Percentiles rank a stretch among this genome's conserved stretches.
Evolutionary conservation across 2,113 vertebrate species (phyloP).

Genomic region (Rhineura floridana): DNA sequence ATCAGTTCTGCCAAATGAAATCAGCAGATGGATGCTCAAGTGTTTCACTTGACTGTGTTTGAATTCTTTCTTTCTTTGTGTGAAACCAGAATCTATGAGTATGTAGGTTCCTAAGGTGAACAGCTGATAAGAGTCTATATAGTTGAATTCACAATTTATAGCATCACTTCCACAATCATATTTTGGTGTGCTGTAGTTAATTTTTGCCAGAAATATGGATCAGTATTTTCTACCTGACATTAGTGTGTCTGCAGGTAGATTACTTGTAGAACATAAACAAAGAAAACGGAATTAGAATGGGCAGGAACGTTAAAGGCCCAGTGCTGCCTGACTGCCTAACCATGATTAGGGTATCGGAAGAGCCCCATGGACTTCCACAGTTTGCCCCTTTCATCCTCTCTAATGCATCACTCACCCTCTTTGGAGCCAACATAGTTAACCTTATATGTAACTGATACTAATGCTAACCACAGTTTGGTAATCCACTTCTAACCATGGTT

Average conservation of each 20-base stretch:
- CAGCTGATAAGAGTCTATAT: constrained; percentile 37
- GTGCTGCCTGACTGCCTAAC: neutral
- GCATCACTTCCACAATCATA: neutral
- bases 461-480: too few relatives aligned
- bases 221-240: neutral
- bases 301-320: neutral
- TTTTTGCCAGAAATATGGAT: neutral
- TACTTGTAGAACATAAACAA: constrained; percentile 1
- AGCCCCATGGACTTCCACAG: too few relatives aligned
- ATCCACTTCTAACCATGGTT: too few relatives aligned
- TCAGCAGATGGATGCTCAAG: constrained; percentile 2
- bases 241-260: neutral
- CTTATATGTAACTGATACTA: too few relatives aligned
- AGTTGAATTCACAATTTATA: constrained; percentile 43
- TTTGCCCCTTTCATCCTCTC: too few relatives aligned
- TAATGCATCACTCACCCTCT: too few relatives aligned
- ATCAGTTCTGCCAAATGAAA: constrained; percentile 19
- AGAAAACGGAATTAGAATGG: neutral
- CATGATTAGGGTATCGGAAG: neutral
- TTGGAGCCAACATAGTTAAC: too few relatives aligned
- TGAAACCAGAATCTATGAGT: constrained; percentile 40
- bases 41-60: constrained; percentile 39
- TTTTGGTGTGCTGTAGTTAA: neutral
- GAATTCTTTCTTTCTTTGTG: constrained; percentile 13
- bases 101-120: neutral